These are phyloP conservation scores for Dasypogon diadema DNA, from an alignment of 2,888 invertebrate genomes.

Conservation along the genomic window DNA sequence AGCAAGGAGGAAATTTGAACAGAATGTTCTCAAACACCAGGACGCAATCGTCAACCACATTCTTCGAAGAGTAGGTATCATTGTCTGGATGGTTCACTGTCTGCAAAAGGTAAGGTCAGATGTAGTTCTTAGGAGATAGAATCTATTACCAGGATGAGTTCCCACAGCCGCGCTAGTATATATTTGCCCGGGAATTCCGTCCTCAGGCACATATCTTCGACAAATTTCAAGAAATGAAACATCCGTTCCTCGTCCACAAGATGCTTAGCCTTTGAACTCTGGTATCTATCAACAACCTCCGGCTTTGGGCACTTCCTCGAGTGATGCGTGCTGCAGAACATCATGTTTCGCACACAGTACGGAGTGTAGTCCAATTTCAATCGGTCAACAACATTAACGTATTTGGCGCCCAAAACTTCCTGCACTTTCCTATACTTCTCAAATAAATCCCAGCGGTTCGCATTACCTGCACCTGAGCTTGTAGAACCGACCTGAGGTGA, in stretches of 20 bases:
- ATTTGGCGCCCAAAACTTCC: slow-evolving; percentile 63
- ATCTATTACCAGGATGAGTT: slow-evolving; percentile 63
- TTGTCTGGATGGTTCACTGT: slow-evolving; percentile 58
- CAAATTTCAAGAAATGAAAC: slow-evolving; percentile 61
- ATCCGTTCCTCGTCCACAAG: slow-evolving; percentile 57
- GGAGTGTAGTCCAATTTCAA: slow-evolving; percentile 62
- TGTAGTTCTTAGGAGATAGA: background rate
- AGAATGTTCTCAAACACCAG: slow-evolving; percentile 62
- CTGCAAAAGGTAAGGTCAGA: no score
- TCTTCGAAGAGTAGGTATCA: slow-evolving; percentile 55
- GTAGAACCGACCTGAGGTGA: background rate
- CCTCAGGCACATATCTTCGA: slow-evolving; percentile 62
- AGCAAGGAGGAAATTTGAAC: slow-evolving; percentile 65
- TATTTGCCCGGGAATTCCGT: slow-evolving; percentile 64
- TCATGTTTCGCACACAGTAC: slow-evolving; percentile 62
- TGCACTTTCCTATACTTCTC: slow-evolving; percentile 56
- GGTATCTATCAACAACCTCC: slow-evolving; percentile 57
- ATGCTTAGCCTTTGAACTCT: slow-evolving; percentile 58
- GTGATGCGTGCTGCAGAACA: slow-evolving; percentile 63
- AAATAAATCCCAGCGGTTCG: background rate
- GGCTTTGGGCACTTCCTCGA: slow-evolving; percentile 61
- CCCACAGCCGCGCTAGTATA: slow-evolving; percentile 62
- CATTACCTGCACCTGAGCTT: background rate
- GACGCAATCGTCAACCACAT: slow-evolving; percentile 59
- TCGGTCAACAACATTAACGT: slow-evolving; percentile 62